Conservation (phyloP, 2,113 vertebrate genomes). For the Rhineura floridana region DNA sequence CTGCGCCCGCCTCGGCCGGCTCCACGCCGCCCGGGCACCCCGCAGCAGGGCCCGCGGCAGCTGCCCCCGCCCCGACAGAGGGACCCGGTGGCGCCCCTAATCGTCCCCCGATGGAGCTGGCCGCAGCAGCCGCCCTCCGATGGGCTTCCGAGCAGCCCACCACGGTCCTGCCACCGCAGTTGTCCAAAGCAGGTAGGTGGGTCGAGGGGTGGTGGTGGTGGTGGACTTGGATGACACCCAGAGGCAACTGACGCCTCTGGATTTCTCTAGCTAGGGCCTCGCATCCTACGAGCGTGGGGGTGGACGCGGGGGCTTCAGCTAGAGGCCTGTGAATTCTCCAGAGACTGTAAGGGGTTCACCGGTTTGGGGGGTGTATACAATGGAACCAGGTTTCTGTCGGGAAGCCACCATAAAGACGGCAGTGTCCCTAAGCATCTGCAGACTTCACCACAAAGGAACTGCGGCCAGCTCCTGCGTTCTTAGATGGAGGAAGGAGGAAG, state of each 20-base stretch:
- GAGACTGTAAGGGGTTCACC: no score
- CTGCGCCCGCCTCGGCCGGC: constrained; percentile 48
- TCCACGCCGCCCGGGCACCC: constrained; percentile 49
- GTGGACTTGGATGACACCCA: neutral
- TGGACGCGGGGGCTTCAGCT: neutral
- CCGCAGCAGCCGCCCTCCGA: constrained; percentile 68
- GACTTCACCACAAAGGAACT: neutral
- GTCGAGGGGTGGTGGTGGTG: fast-evolving
- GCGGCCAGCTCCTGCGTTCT: neutral
- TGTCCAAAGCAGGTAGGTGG: constrained; percentile 72
- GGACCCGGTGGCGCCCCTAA: constrained; percentile 25
- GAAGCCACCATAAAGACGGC: neutral
- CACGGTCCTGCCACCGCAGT: constrained; percentile 36
- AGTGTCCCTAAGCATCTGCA: neutral
- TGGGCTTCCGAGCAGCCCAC: constrained; percentile 66
- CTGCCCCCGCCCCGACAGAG: constrained; percentile 48
- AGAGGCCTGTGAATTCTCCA: neutral
- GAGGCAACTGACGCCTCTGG: neutral
- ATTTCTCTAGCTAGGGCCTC: neutral
- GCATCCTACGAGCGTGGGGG: constrained; percentile 13
- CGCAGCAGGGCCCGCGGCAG: constrained; percentile 32
- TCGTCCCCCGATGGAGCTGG: constrained; percentile 37
- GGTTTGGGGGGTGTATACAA: neutral
- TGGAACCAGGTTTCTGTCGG: neutral
- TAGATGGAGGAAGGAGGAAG: neutral